These are phyloP conservation scores for Archocentrus centrarchus DNA, from an alignment of 2,113 vertebrate species.

Conservation along the genomic window DNA sequence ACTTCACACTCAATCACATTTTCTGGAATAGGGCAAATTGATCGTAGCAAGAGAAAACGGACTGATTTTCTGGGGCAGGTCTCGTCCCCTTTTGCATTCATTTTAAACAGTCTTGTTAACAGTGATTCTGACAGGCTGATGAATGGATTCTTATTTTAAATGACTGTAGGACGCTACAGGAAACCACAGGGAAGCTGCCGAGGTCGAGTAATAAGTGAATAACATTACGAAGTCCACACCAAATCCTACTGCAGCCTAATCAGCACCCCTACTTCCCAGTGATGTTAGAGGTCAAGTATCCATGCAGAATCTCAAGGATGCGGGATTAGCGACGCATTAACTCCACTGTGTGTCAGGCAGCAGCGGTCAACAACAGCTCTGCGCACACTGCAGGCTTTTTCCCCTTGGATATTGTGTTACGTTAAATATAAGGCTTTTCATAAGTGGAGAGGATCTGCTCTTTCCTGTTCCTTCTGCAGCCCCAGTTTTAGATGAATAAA, in stretches of 20 bases:
- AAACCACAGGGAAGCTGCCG: neutral
- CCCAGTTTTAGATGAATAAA: conserved; percentile 11
- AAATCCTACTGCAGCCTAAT: neutral
- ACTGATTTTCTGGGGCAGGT: neutral
- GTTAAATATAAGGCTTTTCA: neutral
- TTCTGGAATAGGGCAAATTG: neutral
- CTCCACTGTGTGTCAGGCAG: too few species aligned
- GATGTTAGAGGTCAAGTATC: neutral
- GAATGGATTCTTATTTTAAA: neutral
- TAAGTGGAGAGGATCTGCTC: neutral
- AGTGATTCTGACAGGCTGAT: neutral
- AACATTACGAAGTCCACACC: neutral
- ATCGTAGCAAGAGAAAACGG: neutral
- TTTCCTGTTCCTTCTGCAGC: neutral
- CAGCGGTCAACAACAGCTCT: neutral
- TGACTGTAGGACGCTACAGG: neutral
- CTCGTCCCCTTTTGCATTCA: neutral
- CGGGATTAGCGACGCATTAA: rapidly evolving
- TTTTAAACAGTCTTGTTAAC: rapidly evolving
- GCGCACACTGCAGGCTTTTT: neutral
- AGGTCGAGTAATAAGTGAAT: neutral
- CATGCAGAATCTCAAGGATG: neutral
- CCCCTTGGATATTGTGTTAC: neutral
- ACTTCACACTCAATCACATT: neutral
- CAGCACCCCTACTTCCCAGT: neutral